These are phyloP conservation scores for Tyria jacobaeae DNA, from an alignment of 2,888 invertebrate genomes.

Conservation along the genomic window DNA sequence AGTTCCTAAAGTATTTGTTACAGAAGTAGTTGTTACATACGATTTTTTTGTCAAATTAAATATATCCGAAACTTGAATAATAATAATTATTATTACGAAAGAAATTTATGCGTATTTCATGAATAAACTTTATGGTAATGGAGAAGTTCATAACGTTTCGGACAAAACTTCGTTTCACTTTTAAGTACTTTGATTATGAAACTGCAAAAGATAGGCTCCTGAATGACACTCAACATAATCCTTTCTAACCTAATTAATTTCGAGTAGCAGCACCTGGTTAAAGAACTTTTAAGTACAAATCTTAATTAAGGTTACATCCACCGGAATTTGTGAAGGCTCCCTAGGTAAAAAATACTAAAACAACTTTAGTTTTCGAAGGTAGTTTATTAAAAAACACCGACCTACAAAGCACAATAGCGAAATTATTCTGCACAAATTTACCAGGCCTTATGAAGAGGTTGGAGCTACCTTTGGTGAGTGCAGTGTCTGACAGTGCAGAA, in stretches of 20 bases:
- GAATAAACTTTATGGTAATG: not conserved
- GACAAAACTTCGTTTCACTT: not conserved
- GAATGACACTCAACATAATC: conserved; percentile 28
- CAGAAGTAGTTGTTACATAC: not conserved
- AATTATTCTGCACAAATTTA: conserved; percentile 53
- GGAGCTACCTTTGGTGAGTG: too few relatives aligned
- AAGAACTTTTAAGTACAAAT: conserved; percentile 49
- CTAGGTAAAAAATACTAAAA: conserved; percentile 41
- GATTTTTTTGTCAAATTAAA: not conserved
- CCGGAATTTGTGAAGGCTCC: conserved; percentile 35
- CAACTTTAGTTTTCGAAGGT: conserved; percentile 39
- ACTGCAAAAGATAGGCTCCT: conserved; percentile 19
- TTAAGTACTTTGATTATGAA: conserved; percentile 16
- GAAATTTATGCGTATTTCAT: not conserved
- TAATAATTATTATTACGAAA: too few relatives aligned
- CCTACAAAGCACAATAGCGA: conserved; percentile 50
- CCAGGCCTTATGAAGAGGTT: too few relatives aligned
- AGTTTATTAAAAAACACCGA: conserved; percentile 44
- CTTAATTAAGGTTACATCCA: conserved; percentile 41
- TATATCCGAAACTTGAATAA: not conserved
- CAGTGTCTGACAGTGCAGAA: too few relatives aligned
- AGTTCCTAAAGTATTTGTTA: too few relatives aligned
- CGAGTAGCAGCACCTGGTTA: conserved; percentile 40
- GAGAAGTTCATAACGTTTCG: not conserved
- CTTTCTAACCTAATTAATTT: conserved; percentile 35